Conservation (phyloP, 1,140 invertebrate genomes). For the Rhopalosiphum padi region DNA sequence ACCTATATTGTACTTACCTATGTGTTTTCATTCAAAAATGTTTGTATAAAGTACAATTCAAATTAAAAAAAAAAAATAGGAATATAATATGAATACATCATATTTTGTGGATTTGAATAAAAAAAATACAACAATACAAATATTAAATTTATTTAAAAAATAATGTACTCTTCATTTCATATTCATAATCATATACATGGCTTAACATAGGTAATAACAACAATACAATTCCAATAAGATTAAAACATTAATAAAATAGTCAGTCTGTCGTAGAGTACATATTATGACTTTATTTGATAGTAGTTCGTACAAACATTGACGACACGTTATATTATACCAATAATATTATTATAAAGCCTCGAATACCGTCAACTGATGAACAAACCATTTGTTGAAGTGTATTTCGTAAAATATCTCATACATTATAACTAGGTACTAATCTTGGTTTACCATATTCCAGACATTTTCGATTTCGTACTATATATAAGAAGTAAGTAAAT, state of each 20-base stretch:
- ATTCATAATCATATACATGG: conserved; percentile 39
- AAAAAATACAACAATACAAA: conserved; percentile 46
- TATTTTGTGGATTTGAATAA: conserved; percentile 1
- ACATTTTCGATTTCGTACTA: background rate
- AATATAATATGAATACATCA: background rate
- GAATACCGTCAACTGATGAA: background rate
- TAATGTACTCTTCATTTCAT: conserved; percentile 38
- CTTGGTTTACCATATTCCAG: background rate
- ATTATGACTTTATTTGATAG: conserved; percentile 47
- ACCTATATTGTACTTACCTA: background rate
- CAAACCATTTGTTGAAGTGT: background rate
- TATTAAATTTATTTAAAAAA: conserved; percentile 50
- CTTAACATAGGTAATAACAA: conserved; percentile 32
- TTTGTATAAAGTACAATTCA: background rate
- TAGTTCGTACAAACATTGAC: background rate
- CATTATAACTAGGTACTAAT: no score
- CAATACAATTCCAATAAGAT: conserved; percentile 16
- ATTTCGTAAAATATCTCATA: background rate
- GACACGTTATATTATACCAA: background rate
- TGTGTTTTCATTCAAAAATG: background rate
- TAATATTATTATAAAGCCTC: conserved; percentile 10
- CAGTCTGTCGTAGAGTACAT: conserved; percentile 38
- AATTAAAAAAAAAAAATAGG: background rate
- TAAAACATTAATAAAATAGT: conserved; percentile 49
- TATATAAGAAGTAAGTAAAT: background rate